These are phyloP conservation scores for Vulpes lagopus DNA, from an alignment of 2,113 vertebrate species.

Conservation along the genomic window DNA sequence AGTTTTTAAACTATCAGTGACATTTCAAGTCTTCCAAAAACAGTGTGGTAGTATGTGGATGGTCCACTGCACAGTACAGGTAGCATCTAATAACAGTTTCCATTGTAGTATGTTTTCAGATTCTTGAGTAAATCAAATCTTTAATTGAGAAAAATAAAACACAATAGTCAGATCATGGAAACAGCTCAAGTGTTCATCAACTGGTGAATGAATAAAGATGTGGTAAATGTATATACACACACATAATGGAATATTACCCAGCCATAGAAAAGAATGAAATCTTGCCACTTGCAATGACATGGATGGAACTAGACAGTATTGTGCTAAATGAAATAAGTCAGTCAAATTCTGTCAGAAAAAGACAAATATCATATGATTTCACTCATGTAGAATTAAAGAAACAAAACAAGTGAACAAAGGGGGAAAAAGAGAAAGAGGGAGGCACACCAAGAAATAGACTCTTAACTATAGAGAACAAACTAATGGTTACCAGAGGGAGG, in stretches of 20 bases:
- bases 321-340: not conserved
- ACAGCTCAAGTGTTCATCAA: not conserved
- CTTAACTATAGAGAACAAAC: not conserved
- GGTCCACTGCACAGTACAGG: conserved; percentile 36
- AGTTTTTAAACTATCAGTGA: conserved; percentile 77
- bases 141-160: conserved; percentile 60
- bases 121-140: conserved; percentile 81
- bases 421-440: not conserved
- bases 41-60: conserved; percentile 44
- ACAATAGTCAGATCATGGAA: not conserved
- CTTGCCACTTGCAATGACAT: not conserved
- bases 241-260: not conserved
- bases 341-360: not conserved
- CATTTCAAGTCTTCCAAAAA: conserved; percentile 75
- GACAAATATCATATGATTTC: not conserved
- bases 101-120: conserved; percentile 77
- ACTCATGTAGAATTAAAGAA: not conserved
- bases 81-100: conserved; percentile 57
- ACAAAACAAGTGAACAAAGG: not conserved
- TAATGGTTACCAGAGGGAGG: not conserved
- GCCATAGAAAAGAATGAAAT: not conserved
- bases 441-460: not conserved
- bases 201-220: not conserved
- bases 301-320: not conserved
- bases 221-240: not conserved